Conservation (phyloP, 2,113 vertebrate species). For the Poeciliopsis turrubarensis region DNA sequence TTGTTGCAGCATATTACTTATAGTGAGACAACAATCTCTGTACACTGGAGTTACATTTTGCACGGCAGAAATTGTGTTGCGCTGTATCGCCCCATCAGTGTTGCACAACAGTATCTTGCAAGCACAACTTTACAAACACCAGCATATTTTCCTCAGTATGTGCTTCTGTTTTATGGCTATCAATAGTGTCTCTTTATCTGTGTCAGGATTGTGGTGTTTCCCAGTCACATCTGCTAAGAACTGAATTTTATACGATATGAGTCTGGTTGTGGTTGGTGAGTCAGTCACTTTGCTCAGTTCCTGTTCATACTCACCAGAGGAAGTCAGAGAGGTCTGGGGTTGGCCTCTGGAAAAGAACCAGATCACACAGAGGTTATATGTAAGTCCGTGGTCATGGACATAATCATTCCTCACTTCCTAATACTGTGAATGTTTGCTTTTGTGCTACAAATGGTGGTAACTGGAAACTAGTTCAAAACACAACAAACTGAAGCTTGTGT, state of each 20-base stretch:
- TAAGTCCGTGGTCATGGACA: background rate
- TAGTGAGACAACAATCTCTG: background rate
- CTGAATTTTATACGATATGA: background rate
- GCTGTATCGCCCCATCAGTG: background rate
- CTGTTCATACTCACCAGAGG: slow-evolving; percentile 71
- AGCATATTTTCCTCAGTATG: slow-evolving; percentile 9
- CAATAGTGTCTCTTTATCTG: background rate
- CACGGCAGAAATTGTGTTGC: background rate
- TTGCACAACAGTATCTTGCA: background rate
- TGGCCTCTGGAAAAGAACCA: slow-evolving; percentile 59
- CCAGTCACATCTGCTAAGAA: background rate
- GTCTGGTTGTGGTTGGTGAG: background rate
- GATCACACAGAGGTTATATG: slow-evolving; percentile 26
- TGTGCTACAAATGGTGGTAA: background rate
- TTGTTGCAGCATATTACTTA: no score
- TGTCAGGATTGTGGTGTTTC: slow-evolving; percentile 6
- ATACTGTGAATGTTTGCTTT: slow-evolving; percentile 5
- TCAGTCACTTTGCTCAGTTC: slow-evolving; percentile 2
- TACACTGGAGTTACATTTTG: background rate
- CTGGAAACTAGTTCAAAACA: background rate
- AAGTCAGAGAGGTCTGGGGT: slow-evolving; percentile 69
- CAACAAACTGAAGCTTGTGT: background rate
- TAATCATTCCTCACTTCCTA: background rate
- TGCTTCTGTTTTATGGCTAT: slow-evolving; percentile 19
- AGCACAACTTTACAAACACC: background rate